These are phyloP conservation scores for Melikaiella ostensackeni DNA, from an alignment of 2,888 invertebrate species.

Conservation along the genomic window DNA sequence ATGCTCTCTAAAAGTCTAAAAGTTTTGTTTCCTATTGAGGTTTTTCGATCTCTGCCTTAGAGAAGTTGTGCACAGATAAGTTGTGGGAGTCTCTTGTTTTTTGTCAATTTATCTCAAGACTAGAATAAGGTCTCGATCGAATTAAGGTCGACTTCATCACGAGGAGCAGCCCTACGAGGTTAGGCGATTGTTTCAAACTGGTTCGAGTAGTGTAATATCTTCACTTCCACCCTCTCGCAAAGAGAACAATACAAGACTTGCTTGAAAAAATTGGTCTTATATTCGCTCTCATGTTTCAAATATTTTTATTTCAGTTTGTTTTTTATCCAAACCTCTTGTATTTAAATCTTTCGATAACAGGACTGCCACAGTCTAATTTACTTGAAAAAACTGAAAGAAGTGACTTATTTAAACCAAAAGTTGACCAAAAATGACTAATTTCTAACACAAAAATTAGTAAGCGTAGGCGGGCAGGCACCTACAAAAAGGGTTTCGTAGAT, in stretches of 20 bases:
- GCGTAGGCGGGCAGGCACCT: too few species aligned
- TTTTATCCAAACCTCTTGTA: not conserved
- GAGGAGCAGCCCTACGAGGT: constrained; percentile 19
- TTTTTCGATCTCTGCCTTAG: not conserved
- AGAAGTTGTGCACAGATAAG: not conserved
- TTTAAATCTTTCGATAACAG: not conserved
- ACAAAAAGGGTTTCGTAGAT: too few species aligned
- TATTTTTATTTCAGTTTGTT: not conserved
- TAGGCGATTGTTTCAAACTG: constrained; percentile 9
- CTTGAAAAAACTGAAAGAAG: too few species aligned
- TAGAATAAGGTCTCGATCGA: constrained; percentile 52
- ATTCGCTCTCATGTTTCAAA: not conserved
- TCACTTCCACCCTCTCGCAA: constrained; percentile 5
- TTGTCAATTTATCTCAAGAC: constrained; percentile 49
- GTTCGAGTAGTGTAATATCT: constrained; percentile 14
- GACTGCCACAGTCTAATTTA: too few species aligned
- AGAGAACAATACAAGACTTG: not conserved
- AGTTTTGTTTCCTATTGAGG: not conserved
- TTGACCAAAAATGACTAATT: too few species aligned
- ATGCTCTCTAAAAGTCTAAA: not conserved
- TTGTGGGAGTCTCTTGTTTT: constrained; percentile 40
- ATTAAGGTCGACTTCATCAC: constrained; percentile 52
- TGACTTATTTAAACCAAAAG: too few species aligned
- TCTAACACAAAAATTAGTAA: too few species aligned
- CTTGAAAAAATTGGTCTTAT: not conserved